A percentile compares a stretch with the other conserved stretches of the same genome.
phyloP scores from a whole-genome alignment of 1,140 invertebrate genomes.

The Lasaia peninsularis region DNA sequence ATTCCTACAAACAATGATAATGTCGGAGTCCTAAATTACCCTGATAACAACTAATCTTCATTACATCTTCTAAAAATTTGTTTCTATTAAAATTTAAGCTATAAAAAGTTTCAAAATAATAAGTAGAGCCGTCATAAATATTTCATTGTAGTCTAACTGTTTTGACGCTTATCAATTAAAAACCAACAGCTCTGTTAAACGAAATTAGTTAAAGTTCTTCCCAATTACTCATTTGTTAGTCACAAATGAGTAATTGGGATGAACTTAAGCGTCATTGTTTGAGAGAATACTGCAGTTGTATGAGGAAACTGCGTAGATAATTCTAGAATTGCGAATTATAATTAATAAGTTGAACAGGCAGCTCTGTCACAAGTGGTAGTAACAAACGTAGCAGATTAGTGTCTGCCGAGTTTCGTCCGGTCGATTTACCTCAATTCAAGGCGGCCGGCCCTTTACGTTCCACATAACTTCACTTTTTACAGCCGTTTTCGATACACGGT shows the following conservation, averaged over 20 bases:
- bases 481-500: constrained; percentile 9
- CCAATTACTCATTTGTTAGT: constrained; percentile 71
- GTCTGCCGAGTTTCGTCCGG: constrained; percentile 61
- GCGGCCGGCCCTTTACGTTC: constrained; percentile 54
- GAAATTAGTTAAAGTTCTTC: constrained; percentile 57
- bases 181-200: constrained; percentile 46
- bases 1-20: constrained; percentile 62
- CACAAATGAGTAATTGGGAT: constrained; percentile 69
- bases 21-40: constrained; percentile 34
- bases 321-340: constrained; percentile 12
- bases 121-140: not conserved
- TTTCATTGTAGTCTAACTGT: constrained; percentile 25
- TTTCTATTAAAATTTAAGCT: not conserved
- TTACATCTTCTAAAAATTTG: not conserved
- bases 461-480: constrained; percentile 48
- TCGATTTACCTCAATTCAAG: constrained; percentile 67
- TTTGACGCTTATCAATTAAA: constrained; percentile 62
- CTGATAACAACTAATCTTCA: constrained; percentile 36
- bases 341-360: constrained; percentile 10
- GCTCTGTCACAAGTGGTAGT: not conserved
- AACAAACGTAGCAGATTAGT: constrained; percentile 4
- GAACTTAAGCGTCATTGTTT: constrained; percentile 47
- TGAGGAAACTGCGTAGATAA: constrained; percentile 18
- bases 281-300: constrained; percentile 23
- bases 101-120: not conserved